Evolutionary conservation across 2,113 vertebrate genomes (phyloP).

Genomic region (Dryoscopus gambensis): DNA sequence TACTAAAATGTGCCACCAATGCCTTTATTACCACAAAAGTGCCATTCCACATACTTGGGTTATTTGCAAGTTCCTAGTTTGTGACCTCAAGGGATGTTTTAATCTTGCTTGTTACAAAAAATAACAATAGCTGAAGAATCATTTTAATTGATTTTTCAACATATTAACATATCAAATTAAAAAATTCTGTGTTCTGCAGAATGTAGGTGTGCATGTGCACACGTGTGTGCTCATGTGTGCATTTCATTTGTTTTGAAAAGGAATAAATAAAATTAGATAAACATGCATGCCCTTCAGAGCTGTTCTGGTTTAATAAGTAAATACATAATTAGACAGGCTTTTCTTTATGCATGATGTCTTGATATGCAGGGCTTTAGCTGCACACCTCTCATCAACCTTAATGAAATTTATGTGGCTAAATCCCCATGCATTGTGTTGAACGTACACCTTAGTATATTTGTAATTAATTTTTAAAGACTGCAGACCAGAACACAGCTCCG

Average conservation of each 20-base stretch:
- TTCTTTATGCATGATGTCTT: conserved; percentile 30
- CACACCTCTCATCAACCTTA: conserved; percentile 46
- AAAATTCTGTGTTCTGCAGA: not conserved
- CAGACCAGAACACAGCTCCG: conserved; percentile 1
- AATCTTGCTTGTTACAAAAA: not conserved
- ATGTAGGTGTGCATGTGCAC: rapidly evolving
- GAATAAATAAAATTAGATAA: conserved; percentile 15
- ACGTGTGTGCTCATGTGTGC: not conserved
- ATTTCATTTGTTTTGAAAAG: not conserved
- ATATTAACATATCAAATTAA: not conserved
- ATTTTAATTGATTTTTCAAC: not conserved
- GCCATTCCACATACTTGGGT: not conserved
- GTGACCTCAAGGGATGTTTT: not conserved
- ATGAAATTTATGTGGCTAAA: conserved; percentile 51
- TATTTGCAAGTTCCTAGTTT: not conserved
- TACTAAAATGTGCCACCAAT: not conserved
- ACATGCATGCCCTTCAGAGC: conserved; percentile 6
- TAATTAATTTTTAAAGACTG: conserved; percentile 60
- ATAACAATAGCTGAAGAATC: not conserved
- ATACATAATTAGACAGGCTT: conserved; percentile 36
- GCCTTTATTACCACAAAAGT: not conserved
- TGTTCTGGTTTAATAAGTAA: conserved; percentile 44
- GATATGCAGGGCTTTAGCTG: conserved; percentile 12
- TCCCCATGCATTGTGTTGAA: conserved; percentile 29
- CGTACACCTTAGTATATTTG: conserved; percentile 12